Percentiles rank a stretch among this genome's conserved stretches.
Evolutionary conservation across 2,113 vertebrate genomes (phyloP).

Genomic region (zebrafish (Danio rerio)): DNA sequence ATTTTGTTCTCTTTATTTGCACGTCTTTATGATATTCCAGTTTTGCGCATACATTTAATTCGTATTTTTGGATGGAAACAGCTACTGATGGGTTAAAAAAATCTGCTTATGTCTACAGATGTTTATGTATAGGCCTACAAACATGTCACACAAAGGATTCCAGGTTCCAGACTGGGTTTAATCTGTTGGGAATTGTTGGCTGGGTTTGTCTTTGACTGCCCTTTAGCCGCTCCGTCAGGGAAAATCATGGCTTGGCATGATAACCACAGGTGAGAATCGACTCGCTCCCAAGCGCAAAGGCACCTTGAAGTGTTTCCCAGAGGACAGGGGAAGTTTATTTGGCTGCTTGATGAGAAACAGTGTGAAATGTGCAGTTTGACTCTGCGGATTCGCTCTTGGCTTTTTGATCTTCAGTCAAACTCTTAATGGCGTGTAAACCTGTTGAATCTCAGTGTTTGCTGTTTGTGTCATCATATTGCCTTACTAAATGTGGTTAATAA

Average conservation of each 20-base stretch:
- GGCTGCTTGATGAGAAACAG: conserved; percentile 12
- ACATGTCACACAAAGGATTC: neutral
- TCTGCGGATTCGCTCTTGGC: neutral
- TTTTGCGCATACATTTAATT: too few relatives aligned
- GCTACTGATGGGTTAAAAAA: too few relatives aligned
- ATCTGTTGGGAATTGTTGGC: neutral
- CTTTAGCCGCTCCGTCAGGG: neutral
- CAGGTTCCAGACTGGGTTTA: neutral
- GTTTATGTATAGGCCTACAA: too few relatives aligned
- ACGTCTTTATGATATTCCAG: too few relatives aligned
- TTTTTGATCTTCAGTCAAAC: conserved; percentile 16
- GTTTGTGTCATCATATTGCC: neutral
- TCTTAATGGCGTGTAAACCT: conserved; percentile 6
- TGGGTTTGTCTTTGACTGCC: conserved; percentile 27
- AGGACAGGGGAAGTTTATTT: conserved; percentile 30
- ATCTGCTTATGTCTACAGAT: too few relatives aligned
- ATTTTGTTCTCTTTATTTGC: too few relatives aligned
- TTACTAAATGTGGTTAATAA: neutral
- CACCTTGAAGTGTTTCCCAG: conserved; percentile 20
- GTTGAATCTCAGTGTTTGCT: neutral
- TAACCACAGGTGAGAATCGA: conserved; percentile 41
- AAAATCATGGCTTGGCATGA: conserved; percentile 27
- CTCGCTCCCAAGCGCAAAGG: conserved; percentile 28
- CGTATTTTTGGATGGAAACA: too few relatives aligned
- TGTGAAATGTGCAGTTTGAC: neutral